Base-by-base conservation (phyloP, 1,140 invertebrate species). In the Whitmania pigra region DNA sequence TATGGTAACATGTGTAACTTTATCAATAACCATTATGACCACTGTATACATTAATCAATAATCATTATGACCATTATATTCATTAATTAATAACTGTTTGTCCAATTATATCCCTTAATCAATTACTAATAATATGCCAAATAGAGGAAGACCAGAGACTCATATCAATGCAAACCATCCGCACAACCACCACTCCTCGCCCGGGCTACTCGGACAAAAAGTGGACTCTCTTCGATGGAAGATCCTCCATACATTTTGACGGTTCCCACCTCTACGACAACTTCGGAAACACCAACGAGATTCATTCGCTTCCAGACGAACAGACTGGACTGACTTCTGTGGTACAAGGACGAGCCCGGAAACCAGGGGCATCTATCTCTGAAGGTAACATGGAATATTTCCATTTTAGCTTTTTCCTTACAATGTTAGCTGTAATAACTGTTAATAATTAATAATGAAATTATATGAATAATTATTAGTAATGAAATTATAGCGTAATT, bases 301-400 rank as follows among this genome's bases (percentile, higher is more conserved):
- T 68, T 74, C n/a, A 76, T 80, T 69, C 74, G 74, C 22, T 80
- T 80, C 74, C 74, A 77, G 57, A 77, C 79, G 15, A 69, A 73
- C 22, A 25, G 76, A 29, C 71, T 73, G 0, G 74, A 79, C 67
- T 78, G 79, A 15, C 73, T 80, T 0, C 71, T 80, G 17, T 80
- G 78, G 78, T 75, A 76, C 57, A 74, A 74, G 55, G 73, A 77
- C 13, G n/a, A 69, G 53, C 63, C 76, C 54, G 53, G 69, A 29
- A 69, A 75, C 22, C 75, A 75, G 49, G 73, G 78, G 72, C 77
- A 77, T 54, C 66, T 80, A 18, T 75, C 74, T n/a, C 71, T 80
- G 15, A 78, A 76, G 76, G 79, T 79, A 27, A 7, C 29, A 6
- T 36, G 31, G 31, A 36, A 36, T 36, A 6, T 36, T 6, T 3